These are phyloP conservation scores for Listronotus oregonensis DNA, from an alignment of 1,140 invertebrate genomes.

Conservation along the genomic window DNA sequence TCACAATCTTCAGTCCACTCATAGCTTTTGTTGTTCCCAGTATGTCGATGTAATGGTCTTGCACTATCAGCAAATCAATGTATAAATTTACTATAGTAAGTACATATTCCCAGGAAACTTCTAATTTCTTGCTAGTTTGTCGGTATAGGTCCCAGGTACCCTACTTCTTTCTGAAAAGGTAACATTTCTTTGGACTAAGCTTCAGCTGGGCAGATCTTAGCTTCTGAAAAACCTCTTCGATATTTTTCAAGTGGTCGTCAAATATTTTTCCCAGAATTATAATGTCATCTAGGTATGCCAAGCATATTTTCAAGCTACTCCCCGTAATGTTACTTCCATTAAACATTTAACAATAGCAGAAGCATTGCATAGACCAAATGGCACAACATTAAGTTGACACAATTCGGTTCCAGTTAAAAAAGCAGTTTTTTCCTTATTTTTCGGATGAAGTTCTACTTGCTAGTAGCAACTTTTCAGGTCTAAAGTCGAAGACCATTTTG, in stretches of 20 bases:
- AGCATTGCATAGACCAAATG: constrained; percentile 52
- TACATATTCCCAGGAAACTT: constrained; percentile 45
- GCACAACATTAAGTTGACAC: constrained; percentile 50
- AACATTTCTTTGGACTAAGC: constrained; percentile 53
- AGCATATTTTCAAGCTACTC: too few relatives aligned
- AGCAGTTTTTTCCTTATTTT: constrained; percentile 42
- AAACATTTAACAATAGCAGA: too few relatives aligned
- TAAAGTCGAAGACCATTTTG: neutral
- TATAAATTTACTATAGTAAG: constrained; percentile 45
- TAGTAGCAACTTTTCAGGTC: too few relatives aligned
- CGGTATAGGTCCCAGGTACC: constrained; percentile 53
- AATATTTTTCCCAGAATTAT: constrained; percentile 25
- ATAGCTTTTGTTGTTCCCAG: constrained; percentile 6
- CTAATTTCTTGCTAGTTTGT: constrained; percentile 23
- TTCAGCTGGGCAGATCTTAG: constrained; percentile 49
- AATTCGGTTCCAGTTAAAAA: constrained; percentile 40
- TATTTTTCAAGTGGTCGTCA: constrained; percentile 45
- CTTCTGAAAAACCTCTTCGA: constrained; percentile 50
- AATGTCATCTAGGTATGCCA: constrained; percentile 42
- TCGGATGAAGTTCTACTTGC: too few relatives aligned
- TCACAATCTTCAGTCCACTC: constrained; percentile 20
- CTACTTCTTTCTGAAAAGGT: constrained; percentile 49
- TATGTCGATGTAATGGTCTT: constrained; percentile 38
- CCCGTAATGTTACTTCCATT: too few relatives aligned
- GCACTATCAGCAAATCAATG: constrained; percentile 39